Evolutionary conservation across 2,113 vertebrate genomes (phyloP).

Genomic region (Eulemur macaco): DNA sequence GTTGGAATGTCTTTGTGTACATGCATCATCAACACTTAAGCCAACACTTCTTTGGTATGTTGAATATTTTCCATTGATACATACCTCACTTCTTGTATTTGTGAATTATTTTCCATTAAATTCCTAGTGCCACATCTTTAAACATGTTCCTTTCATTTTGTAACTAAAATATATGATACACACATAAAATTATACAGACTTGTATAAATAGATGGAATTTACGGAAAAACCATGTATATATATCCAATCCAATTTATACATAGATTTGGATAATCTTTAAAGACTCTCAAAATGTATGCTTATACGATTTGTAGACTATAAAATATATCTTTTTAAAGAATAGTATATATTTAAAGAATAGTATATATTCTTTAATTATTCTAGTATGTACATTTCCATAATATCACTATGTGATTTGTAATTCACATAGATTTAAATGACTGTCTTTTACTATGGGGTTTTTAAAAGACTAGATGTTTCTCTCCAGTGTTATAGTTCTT

Average conservation of each 20-base stretch:
- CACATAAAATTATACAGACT: constrained; percentile 17
- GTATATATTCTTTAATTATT: not conserved
- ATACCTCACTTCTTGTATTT: not conserved
- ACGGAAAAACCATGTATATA: constrained; percentile 59
- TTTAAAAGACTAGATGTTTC: not conserved
- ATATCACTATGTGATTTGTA: constrained; percentile 13
- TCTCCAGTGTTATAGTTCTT: not conserved
- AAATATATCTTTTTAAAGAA: constrained; percentile 69
- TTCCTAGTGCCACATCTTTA: constrained; percentile 65
- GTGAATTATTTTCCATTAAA: constrained; percentile 41
- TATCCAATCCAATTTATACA: constrained; percentile 42
- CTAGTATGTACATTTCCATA: not conserved
- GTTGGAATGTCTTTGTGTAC: constrained; percentile 38
- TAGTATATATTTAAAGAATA: constrained; percentile 69
- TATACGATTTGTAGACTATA: constrained; percentile 73
- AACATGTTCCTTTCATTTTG: constrained; percentile 58
- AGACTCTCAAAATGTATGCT: constrained; percentile 75
- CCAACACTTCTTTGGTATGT: not conserved
- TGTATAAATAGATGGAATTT: not conserved
- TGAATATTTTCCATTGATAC: constrained; percentile 50
- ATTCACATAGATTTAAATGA: constrained; percentile 39
- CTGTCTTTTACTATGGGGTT: not conserved
- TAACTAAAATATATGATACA: constrained; percentile 65
- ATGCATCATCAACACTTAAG: not conserved
- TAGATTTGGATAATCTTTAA: constrained; percentile 76